A percentile compares a stretch with the other conserved stretches of the same genome.
Evolutionary conservation across 2,888 invertebrate genomes (phyloP).

Genomic region (Lasioglossum marginatum): DNA sequence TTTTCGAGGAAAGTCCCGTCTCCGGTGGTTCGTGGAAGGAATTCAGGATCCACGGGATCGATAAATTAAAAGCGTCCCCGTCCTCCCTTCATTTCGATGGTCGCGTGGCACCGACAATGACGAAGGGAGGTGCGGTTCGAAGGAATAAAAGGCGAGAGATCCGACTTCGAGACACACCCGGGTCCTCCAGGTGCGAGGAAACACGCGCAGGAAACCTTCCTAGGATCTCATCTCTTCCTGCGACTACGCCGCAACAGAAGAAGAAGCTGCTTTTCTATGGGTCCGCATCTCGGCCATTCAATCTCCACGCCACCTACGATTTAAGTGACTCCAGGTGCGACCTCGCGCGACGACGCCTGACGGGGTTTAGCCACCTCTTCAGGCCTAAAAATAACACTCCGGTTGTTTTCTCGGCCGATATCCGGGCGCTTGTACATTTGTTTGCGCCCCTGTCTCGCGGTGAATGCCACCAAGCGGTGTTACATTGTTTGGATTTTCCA

Average conservation of each 20-base stretch:
- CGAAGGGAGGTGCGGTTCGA: constrained; percentile 50
- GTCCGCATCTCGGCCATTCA: constrained; percentile 69
- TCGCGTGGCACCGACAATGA: constrained; percentile 71
- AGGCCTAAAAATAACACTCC: constrained; percentile 40
- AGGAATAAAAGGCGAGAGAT: constrained; percentile 60
- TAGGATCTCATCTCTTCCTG: constrained; percentile 34
- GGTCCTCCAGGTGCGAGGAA: constrained; percentile 73
- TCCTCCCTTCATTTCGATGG: constrained; percentile 62
- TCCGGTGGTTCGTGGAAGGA: background rate
- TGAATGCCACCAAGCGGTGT: background rate
- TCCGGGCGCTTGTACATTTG: constrained; percentile 25
- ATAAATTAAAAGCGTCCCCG: constrained; percentile 62
- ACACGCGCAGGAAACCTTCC: constrained; percentile 66
- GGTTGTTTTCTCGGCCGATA: constrained; percentile 3
- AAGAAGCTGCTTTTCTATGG: constrained; percentile 46
- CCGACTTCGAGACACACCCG: constrained; percentile 64
- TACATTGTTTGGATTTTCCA: background rate
- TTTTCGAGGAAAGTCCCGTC: background rate
- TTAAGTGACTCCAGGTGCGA: constrained; percentile 77
- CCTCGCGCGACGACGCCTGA: constrained; percentile 10
- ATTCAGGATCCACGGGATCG: constrained; percentile 7
- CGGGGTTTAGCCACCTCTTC: background rate
- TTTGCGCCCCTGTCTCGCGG: constrained; percentile 6
- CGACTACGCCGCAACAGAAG: constrained; percentile 31
- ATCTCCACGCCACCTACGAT: constrained; percentile 80